Evolutionary conservation across 2,888 invertebrate species (phyloP).

Genomic region (Polia nebulosa): DNA sequence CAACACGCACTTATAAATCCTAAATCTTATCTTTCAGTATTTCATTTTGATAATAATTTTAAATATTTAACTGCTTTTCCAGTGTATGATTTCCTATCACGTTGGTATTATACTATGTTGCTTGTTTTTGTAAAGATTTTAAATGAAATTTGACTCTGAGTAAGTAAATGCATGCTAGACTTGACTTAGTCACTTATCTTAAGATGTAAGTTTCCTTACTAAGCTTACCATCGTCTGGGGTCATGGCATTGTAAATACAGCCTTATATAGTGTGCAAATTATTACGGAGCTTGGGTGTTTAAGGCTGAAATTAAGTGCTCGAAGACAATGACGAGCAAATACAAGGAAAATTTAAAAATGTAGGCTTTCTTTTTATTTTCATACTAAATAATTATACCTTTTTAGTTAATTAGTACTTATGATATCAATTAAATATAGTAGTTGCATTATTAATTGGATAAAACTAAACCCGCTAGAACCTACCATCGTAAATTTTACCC

Average conservation of each 20-base stretch:
- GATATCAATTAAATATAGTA: neutral
- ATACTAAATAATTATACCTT: no score
- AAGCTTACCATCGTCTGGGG: constrained; percentile 12
- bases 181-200: constrained; percentile 1
- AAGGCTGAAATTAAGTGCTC: neutral
- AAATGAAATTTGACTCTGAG: neutral
- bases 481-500: neutral
- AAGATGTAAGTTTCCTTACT: neutral
- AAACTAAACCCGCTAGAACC: neutral
- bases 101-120: neutral
- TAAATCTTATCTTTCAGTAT: neutral
- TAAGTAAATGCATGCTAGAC: neutral
- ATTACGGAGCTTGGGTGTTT: neutral
- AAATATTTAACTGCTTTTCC: neutral
- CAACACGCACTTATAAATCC: no score
- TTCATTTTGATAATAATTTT: no score
- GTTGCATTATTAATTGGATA: no score
- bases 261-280: neutral
- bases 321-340: neutral
- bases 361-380: no score
- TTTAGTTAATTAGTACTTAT: neutral
- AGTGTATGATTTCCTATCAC: neutral
- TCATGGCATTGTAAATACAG: constrained; percentile 10
- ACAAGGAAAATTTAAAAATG: no score
- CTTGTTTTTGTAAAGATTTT: neutral